Evolutionary conservation across 2,888 invertebrate species (phyloP), one percentile per base, ranked within the genome.

Genomic region (Theristus sp.): DNA sequence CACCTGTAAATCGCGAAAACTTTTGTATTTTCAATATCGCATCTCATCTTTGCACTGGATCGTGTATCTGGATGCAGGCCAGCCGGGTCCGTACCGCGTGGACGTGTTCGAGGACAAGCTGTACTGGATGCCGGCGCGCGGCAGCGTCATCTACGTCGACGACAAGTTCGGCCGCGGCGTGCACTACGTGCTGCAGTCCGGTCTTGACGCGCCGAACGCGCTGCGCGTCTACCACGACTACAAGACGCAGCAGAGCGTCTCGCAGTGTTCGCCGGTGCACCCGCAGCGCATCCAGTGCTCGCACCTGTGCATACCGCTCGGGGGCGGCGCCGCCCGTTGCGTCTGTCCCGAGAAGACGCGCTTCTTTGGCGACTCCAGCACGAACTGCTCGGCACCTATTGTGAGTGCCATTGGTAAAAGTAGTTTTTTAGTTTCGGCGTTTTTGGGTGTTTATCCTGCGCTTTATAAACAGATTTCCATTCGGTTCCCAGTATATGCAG

Each of bases 81-180:
- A n/a, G n/a, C n/a, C n/a, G n/a, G n/a, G 65, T 58, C 62, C 69
- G 24, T 71, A 64, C 58, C 64, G 68, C 22, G 62, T 96, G 66
- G 96, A 96, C 74, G 84, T 96, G 24, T 96, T 96, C 76, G 94
- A 93, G 76, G 88, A 86, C 30, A 83, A 84, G 63, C 73, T 96
- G 67, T 96, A 85, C 77, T 96, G 91, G 93, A 82, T 88, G n/a
- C 88, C 91, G 0, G 81, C 85, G 61, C 86, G 87, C 69, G 83
- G 85, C 0, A 91, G 91, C 1, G 88, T 89, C 70, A 78, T 96
- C 6, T 80, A 87, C 57, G 81, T 83, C 28, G 90, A 91, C 62
- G 93, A 98, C 75, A 98, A 98, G 79, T 96, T 96, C 77, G 96
- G 96, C 0, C 80, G 91, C 58, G 93, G 93, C 20, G 87, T 91